Base-by-base conservation (phyloP, 2,113 vertebrate genomes). In the Chloropsis hardwickii region DNA sequence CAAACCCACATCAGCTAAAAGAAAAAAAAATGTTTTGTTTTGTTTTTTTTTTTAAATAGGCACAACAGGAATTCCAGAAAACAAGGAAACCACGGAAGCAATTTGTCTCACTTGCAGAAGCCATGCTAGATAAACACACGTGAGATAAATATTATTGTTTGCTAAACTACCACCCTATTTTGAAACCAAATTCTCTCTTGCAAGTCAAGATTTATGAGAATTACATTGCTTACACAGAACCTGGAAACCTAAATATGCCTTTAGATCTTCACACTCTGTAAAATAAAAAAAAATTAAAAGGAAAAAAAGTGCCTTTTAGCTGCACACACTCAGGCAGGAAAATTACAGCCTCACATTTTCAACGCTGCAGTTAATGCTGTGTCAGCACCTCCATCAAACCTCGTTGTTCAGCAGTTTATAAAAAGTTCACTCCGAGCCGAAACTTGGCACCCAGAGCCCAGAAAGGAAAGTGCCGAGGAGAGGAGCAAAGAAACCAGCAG, bases 331-430 rank as follows among this genome's bases (percentile, higher is more conserved):
- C 73, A 53, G 81, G 88, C 78, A 95, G 96, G 95, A 97, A 98
- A 98, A 97, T 97, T 96, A 97, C 86, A 97, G 96, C 92, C 94
- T 86, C 95, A 40, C 92, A 97, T 97, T 97, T 96, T 96, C 95
- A 97, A 90, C 94, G 92, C 95, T 95, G 60, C 85, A 71, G 95
- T 95, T 97, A 97, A 97, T 95, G 96, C 94, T 91, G 84, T 87
- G 96, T 97, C 96, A 97, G 97, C 97, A 97, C 94, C 97, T 97
- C 96, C 94, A 92, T 93, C 96, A 97, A 88, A 94, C 81, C 51
- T 81, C 35, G 81, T 35, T 87, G 93, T 88, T 94, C 93, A 95
- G 96, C 97, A 96, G 96, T 95, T 96, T 97, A 96, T 95, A 97
- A 95, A 92, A 96, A 84, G 58, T 80, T 96, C 93, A 35, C 94